Evolutionary conservation across 2,797 vertebrate species (phyloP).

Genomic region (Hirundo rustica): DNA sequence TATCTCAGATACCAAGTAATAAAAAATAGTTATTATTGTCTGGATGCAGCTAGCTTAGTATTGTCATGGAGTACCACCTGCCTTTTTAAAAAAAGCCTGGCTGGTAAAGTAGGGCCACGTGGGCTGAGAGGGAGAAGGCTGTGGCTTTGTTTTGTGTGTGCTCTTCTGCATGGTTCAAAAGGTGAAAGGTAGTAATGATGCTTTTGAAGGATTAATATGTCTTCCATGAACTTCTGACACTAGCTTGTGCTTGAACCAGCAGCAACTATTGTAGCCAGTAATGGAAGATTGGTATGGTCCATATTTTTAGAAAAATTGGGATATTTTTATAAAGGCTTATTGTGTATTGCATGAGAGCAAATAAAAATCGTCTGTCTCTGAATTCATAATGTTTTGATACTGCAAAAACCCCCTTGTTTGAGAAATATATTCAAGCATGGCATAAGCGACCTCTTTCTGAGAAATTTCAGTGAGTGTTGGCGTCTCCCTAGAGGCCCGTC

Average conservation of each 20-base stretch:
- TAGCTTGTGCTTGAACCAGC: not conserved
- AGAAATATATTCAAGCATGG: not conserved
- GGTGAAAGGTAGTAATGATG: not conserved
- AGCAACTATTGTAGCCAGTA: fast-evolving
- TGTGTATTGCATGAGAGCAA: not conserved
- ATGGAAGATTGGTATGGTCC: not conserved
- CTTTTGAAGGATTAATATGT: not conserved
- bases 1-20: conserved; percentile 66
- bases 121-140: not conserved
- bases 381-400: not conserved
- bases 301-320: not conserved
- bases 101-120: not conserved
- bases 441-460: not conserved
- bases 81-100: not conserved
- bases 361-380: not conserved
- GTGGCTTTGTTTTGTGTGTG: not conserved
- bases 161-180: not conserved
- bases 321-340: not conserved
- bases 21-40: conserved; percentile 68
- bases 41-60: conserved; percentile 52
- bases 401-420: not conserved
- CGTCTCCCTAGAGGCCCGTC: not conserved
- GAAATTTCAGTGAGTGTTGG: not conserved
- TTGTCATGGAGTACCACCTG: conserved; percentile 45
- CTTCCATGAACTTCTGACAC: not conserved